Percentiles rank a stretch among this genome's conserved stretches.
Evolutionary conservation across 2,797 vertebrate species (phyloP).

Genomic region (Catamblyrhynchus diadema): DNA sequence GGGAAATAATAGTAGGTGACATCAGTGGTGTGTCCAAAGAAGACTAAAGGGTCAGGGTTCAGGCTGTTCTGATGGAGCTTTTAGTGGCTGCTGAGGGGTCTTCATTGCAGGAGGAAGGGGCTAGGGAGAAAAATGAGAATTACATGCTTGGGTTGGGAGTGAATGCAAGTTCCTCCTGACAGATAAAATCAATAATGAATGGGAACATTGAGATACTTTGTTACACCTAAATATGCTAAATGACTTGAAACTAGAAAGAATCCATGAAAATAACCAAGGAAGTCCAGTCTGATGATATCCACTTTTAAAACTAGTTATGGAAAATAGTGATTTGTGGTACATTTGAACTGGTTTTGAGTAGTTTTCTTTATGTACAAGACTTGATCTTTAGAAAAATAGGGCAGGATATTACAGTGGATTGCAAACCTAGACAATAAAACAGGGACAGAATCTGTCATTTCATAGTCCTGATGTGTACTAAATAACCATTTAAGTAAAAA

Average conservation of each 20-base stretch:
- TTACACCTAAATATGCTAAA: neutral
- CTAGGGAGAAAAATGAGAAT: neutral
- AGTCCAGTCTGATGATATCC: neutral
- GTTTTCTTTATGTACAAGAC: neutral
- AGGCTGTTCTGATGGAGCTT: neutral
- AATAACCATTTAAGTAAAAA: neutral
- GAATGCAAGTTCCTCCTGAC: neutral
- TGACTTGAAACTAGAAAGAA: neutral
- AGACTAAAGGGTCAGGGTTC: neutral
- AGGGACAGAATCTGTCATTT: neutral
- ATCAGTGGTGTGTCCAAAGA: neutral
- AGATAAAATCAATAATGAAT: neutral
- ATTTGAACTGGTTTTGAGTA: neutral
- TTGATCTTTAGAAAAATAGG: neutral
- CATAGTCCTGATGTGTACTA: neutral
- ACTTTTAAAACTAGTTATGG: neutral
- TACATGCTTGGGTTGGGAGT: neutral
- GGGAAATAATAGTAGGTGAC: neutral
- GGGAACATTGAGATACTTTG: neutral
- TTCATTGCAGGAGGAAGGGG: neutral
- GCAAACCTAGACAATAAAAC: neutral
- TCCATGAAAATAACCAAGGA: neutral
- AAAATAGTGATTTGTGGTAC: neutral
- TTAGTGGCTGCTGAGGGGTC: neutral
- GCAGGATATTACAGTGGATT: neutral